These are phyloP conservation scores for Puntigrus tetrazona DNA, from an alignment of 2,113 vertebrate species.

Conservation along the genomic window DNA sequence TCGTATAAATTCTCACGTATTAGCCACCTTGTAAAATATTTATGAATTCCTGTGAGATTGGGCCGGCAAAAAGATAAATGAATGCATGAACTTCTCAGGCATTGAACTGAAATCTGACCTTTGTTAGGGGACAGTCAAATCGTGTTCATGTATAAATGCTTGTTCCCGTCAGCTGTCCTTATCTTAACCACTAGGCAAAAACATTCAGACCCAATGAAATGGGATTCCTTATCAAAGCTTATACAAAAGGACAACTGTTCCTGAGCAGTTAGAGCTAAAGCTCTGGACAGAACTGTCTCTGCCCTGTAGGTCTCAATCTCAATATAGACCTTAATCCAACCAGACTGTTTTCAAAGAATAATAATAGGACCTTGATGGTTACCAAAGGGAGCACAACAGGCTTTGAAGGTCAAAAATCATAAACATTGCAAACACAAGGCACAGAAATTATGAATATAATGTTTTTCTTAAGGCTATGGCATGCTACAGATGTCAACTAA, in stretches of 20 bases:
- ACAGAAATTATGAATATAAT: constrained; percentile 4
- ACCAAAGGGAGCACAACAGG: background rate
- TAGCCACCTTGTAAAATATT: no score
- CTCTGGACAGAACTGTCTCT: constrained; percentile 10
- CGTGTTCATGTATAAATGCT: background rate
- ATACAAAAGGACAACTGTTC: constrained; percentile 45
- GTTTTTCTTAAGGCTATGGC: constrained; percentile 22
- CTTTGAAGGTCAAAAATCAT: constrained; percentile 50
- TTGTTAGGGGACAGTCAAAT: constrained; percentile 32
- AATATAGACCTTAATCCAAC: constrained; percentile 18
- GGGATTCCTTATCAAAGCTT: constrained; percentile 37
- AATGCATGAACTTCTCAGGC: background rate
- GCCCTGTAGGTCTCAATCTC: constrained; percentile 34
- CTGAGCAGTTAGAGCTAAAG: constrained; percentile 2
- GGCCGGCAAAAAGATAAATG: background rate
- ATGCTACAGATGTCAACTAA: background rate
- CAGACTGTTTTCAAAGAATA: constrained; percentile 10
- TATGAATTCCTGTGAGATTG: no score
- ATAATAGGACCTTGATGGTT: constrained; percentile 14
- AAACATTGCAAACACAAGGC: background rate
- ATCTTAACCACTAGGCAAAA: constrained; percentile 19
- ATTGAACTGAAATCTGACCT: constrained; percentile 26
- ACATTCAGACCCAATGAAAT: constrained; percentile 44
- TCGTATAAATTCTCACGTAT: no score
- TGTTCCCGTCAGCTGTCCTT: constrained; percentile 33